Conservation (phyloP, 2,797 vertebrate genomes). For the Lateolabrax maculatus region DNA sequence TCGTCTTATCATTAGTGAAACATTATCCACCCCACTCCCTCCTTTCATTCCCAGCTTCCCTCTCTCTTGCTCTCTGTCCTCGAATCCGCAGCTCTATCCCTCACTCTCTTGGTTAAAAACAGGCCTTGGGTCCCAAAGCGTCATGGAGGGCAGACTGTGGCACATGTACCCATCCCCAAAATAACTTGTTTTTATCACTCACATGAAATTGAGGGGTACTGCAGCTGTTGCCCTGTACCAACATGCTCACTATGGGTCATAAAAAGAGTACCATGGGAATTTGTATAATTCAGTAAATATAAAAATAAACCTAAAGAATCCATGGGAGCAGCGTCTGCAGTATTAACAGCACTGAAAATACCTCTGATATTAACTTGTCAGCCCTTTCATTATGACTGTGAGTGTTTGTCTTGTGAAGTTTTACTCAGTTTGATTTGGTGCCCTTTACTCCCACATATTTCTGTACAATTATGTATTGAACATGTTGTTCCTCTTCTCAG, state of each 20-base stretch:
- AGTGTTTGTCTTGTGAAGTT: constrained; percentile 5
- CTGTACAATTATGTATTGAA: constrained; percentile 19
- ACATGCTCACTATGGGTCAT: constrained; percentile 25
- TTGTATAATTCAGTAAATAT: constrained; percentile 41
- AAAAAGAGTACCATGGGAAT: constrained; percentile 42
- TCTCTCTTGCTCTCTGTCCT: constrained; percentile 27
- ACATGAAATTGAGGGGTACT: constrained; percentile 61
- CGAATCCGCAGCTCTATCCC: constrained; percentile 27
- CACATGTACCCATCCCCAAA: constrained; percentile 69
- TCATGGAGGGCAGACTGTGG: constrained; percentile 60
- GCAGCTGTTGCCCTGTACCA: constrained; percentile 65
- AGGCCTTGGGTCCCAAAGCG: constrained; percentile 55
- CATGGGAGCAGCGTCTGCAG: constrained; percentile 16
- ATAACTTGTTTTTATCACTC: constrained; percentile 67
- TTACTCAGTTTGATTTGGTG: constrained; percentile 19
- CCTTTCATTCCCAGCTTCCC: constrained; percentile 1
- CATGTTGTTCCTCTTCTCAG: constrained; percentile 5
- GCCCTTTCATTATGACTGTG: constrained; percentile 24
- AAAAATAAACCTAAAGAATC: constrained; percentile 46
- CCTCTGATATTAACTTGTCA: constrained; percentile 8
- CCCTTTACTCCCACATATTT: constrained; percentile 37
- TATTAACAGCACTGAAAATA: constrained; percentile 47
- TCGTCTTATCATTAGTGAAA: constrained; percentile 40
- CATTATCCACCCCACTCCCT: constrained; percentile 22
- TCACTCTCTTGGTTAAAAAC: constrained; percentile 58